Conservation (phyloP, 2,888 invertebrate genomes). For the Incurvaria masculella region DNA sequence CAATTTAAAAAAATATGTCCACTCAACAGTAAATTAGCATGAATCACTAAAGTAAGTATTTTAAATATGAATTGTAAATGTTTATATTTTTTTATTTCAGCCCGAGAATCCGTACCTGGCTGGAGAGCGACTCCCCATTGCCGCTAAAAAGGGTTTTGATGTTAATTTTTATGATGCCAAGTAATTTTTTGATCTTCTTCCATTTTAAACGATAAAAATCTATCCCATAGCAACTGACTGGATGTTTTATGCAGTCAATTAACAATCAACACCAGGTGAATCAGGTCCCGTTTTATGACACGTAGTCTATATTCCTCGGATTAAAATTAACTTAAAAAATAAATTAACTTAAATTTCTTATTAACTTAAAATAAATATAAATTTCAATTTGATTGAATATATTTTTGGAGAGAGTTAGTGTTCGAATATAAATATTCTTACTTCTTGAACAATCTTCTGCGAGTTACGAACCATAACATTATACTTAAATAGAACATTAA, state of each 20-base stretch:
- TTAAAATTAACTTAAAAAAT: background rate
- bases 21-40: too few species aligned
- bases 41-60: too few species aligned
- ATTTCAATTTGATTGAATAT: background rate
- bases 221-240: background rate
- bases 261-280: background rate
- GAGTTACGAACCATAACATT: too few species aligned
- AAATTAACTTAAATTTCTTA: background rate
- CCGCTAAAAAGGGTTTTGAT: conserved; percentile 88
- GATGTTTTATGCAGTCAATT: background rate
- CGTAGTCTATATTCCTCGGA: too few species aligned
- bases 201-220: background rate
- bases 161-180: conserved; percentile 30
- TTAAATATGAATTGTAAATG: too few species aligned
- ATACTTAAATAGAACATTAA: too few species aligned
- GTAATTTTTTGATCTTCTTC: background rate
- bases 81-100: conserved; percentile 43
- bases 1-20: background rate
- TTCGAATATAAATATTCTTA: too few species aligned
- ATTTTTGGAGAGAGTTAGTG: too few species aligned
- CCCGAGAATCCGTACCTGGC: conserved; percentile 77
- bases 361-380: background rate
- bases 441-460: too few species aligned
- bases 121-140: conserved; percentile 85
- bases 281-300: too few species aligned